These are phyloP conservation scores for Hanleya hanleyi DNA, from an alignment of 2,888 invertebrate species.

Conservation along the genomic window DNA sequence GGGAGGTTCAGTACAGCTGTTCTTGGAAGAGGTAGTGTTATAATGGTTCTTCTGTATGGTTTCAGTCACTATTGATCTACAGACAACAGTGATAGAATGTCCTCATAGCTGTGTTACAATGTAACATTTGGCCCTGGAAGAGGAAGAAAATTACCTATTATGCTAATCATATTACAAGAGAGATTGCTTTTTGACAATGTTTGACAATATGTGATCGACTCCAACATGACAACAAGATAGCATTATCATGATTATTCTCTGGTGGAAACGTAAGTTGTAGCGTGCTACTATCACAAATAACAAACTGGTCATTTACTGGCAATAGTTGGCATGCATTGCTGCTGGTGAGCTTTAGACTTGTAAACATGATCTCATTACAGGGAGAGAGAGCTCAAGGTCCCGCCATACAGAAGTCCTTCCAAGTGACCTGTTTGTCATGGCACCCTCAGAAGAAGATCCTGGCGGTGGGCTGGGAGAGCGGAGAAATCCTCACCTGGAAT, in stretches of 20 bases:
- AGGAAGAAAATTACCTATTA: no score
- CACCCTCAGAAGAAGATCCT: slow-evolving; percentile 89
- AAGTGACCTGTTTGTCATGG: slow-evolving; percentile 78
- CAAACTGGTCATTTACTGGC: not conserved
- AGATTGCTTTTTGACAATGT: no score
- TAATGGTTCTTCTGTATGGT: no score
- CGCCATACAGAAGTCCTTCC: slow-evolving; percentile 57
- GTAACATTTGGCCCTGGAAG: no score
- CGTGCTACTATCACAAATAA: not conserved
- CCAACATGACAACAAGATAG: no score
- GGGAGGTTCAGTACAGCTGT: slow-evolving; percentile 91
- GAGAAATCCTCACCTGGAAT: slow-evolving; percentile 89
- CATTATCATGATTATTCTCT: no score
- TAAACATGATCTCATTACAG: slow-evolving; percentile 45
- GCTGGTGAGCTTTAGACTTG: not conserved
- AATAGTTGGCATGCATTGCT: not conserved
- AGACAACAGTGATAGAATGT: no score
- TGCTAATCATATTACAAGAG: no score
- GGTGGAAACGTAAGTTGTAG: no score
- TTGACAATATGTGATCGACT: no score
- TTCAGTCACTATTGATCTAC: no score
- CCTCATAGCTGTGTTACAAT: no score
- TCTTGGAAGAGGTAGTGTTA: slow-evolving; percentile 88
- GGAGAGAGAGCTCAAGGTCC: slow-evolving; percentile 65
- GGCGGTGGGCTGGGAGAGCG: slow-evolving; percentile 93